Evolutionary conservation across 2,797 vertebrate genomes (phyloP), one percentile per base, ranked within the genome.

Genomic region (Echeneis naucrates): DNA sequence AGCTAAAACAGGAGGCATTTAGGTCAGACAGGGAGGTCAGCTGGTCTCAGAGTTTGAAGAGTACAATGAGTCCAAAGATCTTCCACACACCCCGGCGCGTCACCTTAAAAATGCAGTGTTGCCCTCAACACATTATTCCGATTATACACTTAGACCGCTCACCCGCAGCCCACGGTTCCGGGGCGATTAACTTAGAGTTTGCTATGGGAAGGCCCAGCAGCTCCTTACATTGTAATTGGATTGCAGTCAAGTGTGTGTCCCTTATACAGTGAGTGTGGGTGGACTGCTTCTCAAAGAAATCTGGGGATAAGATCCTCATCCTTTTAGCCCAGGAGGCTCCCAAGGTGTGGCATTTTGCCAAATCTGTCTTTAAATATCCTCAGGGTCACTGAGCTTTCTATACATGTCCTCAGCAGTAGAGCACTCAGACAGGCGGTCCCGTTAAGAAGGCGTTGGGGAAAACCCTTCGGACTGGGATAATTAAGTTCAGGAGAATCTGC

Each of bases 231-330:
- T 51, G 1, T 90, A 91, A 92, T 85, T 85, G 84, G 87, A 89
- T 91, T 88, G 61, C 1, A 32, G 66, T 81, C 63, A 45, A 57
- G 75, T 74, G 87, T 72, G 81, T 50, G 61, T 70, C 78, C 27
- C 45, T 64, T 51, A 65, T 50, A 55, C 53, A 57, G 75, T 42
- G 61, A 64, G 24, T 50, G 53, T 75, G 68, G 82, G 68, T 62
- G 64, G 83, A 75, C 61, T 19, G 21, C 4, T 37, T 75, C 68
- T 69, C 72, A 47, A 69, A 67, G 76, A 80, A 82, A 86, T 81
- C 85, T 85, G 66, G 55, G 65, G 83, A 88, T 92, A 84, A 91
- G 84, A 82, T 66, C 75, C 52, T 91, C 86, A 89, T 90, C 87
- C 88, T 55, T 87, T 91, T 81, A 90, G 83, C 80, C 53, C 61